phyloP scores from a whole-genome alignment of 2,888 invertebrate genomes.

The Drosophila antonietae region DNA sequence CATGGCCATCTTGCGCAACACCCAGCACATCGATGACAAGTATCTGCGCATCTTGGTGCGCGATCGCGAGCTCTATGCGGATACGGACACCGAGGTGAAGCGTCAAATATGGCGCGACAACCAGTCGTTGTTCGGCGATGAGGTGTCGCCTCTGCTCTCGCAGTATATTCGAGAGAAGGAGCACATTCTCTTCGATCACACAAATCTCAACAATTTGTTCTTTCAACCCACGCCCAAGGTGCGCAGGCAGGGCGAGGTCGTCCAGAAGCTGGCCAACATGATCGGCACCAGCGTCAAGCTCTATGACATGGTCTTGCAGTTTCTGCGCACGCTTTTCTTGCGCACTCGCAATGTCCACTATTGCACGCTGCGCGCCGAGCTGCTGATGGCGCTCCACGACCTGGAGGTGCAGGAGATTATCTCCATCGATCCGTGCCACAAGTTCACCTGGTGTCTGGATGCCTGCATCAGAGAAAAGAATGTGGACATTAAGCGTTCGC shows the following conservation, averaged over 20 bases:
- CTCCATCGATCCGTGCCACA: conserved; percentile 98
- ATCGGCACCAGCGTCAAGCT: conserved; percentile 88
- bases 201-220: conserved; percentile 92
- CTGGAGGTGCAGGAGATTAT: conserved; percentile 98
- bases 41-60: conserved; percentile 91
- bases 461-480: conserved; percentile 98
- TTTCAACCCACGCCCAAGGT: conserved; percentile 97
- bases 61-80: conserved; percentile 95
- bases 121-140: conserved; percentile 97
- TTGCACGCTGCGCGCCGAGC: conserved; percentile 96
- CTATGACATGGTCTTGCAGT: conserved; percentile 98
- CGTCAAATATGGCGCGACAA: conserved; percentile 99
- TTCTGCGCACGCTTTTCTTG: conserved; percentile 94
- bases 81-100: conserved; percentile 98
- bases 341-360: conserved; percentile 98
- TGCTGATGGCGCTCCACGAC: conserved; percentile 97
- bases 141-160: conserved; percentile 96
- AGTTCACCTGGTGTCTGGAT: conserved; percentile 99
- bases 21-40: conserved; percentile 96
- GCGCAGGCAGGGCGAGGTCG: conserved; percentile 90
- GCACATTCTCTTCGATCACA: conserved; percentile 94
- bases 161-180: conserved; percentile 98
- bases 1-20: conserved; percentile 96
- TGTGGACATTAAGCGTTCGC: conserved; percentile 96
- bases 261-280: conserved; percentile 97